These are phyloP conservation scores for Cryptotis parvus DNA, from an alignment of 2,113 vertebrate species.

Conservation along the genomic window DNA sequence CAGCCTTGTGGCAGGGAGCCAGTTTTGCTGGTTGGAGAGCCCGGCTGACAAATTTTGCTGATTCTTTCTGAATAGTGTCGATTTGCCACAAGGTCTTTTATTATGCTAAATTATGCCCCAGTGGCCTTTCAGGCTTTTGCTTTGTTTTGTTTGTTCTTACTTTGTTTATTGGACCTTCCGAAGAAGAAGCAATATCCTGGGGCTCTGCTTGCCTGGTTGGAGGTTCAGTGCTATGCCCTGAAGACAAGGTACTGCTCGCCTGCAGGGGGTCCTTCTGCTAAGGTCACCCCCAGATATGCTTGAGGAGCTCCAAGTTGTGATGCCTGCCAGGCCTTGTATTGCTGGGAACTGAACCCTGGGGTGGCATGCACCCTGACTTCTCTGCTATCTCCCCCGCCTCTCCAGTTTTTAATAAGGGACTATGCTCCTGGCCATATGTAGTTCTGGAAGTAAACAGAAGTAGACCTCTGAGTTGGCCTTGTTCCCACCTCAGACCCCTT, in stretches of 20 bases:
- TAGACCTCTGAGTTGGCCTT: neutral
- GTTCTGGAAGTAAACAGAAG: conserved; percentile 54
- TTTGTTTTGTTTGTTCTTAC: no score
- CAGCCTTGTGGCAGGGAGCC: neutral
- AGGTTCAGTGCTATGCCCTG: neutral
- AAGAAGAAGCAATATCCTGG: no score
- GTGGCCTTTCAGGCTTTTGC: no score
- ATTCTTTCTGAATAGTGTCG: conserved; percentile 10
- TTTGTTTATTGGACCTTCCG: no score
- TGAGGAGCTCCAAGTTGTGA: no score
- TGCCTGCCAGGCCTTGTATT: no score
- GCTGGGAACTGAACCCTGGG: no score
- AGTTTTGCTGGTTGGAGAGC: neutral
- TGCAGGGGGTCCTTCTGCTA: no score
- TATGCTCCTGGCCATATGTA: neutral
- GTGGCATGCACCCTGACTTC: no score
- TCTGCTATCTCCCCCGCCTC: no score
- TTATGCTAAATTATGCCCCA: neutral
- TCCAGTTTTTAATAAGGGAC: neutral
- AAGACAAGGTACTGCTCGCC: no score
- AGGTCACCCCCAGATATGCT: no score
- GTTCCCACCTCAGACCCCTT: conserved; percentile 57
- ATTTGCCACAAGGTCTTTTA: accelerated
- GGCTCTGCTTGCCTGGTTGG: neutral
- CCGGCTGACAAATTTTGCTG: neutral